Percentiles rank a stretch among this genome's conserved stretches.
Conservation (phyloP, 2,797 vertebrate species). For the Triplophysa bombifrons region DNA sequence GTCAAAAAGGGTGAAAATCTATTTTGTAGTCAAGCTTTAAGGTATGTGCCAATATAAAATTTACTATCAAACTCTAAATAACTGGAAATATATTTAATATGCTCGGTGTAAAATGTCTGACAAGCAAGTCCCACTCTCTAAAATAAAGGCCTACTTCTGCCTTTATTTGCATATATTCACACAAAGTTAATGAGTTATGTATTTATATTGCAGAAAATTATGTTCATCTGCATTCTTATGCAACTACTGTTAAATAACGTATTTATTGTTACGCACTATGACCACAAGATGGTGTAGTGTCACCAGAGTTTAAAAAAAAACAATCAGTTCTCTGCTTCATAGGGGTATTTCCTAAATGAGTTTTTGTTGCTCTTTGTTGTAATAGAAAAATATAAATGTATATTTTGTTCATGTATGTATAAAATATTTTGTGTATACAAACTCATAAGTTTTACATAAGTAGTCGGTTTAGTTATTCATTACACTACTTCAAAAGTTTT, state of each 20-base stretch:
- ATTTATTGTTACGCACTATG: neutral
- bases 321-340: neutral
- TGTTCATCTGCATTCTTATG: too few species aligned
- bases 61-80: neutral
- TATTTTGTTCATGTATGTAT: neutral
- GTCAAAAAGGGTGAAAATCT: neutral
- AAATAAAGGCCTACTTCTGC: neutral
- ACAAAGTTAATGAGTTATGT: too few species aligned
- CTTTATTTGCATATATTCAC: neutral
- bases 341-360: neutral
- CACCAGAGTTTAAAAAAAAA: neutral
- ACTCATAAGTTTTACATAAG: neutral
- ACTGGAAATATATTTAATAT: neutral
- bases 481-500: neutral
- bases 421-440: neutral
- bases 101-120: too few species aligned
- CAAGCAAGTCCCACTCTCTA: too few species aligned
- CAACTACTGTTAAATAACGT: neutral
- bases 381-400: neutral
- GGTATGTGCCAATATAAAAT: neutral
- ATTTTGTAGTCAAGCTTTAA: neutral
- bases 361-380: conserved; percentile 3
- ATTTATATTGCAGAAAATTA: too few species aligned
- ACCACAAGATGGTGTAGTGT: neutral
- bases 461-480: too few species aligned